Evolutionary conservation across 1,140 invertebrate genomes (phyloP).

Genomic region (Camponotus vicinus): DNA sequence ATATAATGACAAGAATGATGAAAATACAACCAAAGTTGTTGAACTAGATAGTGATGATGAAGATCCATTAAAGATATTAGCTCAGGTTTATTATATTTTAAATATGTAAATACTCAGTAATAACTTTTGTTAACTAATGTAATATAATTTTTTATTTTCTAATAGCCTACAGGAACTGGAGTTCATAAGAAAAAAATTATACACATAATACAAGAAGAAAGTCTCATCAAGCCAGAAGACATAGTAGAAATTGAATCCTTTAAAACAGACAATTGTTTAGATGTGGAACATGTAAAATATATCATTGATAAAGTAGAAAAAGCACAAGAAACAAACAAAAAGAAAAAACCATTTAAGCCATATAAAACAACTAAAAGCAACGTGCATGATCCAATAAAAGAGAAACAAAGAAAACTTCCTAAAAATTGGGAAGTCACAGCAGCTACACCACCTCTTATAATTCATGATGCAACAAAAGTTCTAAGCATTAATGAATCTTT

Average conservation of each 20-base stretch:
- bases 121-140: slow-evolving; percentile 25
- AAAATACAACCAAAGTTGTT: slow-evolving; percentile 72
- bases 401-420: slow-evolving; percentile 87
- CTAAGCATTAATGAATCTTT: slow-evolving; percentile 88
- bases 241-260: slow-evolving; percentile 87
- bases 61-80: slow-evolving; percentile 89
- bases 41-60: slow-evolving; percentile 90
- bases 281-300: slow-evolving; percentile 86
- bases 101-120: neutral
- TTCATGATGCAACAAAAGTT: slow-evolving; percentile 87
- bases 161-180: slow-evolving; percentile 85
- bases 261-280: slow-evolving; percentile 53
- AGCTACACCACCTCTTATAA: slow-evolving; percentile 87
- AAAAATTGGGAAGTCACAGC: slow-evolving; percentile 90
- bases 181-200: slow-evolving; percentile 88
- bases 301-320: slow-evolving; percentile 88
- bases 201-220: slow-evolving; percentile 86
- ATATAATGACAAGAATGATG: slow-evolving; percentile 77
- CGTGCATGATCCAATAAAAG: slow-evolving; percentile 88
- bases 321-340: slow-evolving; percentile 79
- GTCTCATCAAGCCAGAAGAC: slow-evolving; percentile 88
- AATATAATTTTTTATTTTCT: slow-evolving; percentile 46
- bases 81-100: slow-evolving; percentile 83
- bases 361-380: slow-evolving; percentile 89
- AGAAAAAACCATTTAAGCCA: slow-evolving; percentile 87